A percentile compares a stretch with the other conserved stretches of the same genome.
These are phyloP conservation scores for Rhinella marina DNA, from an alignment of 2,797 vertebrate species.

Conservation along the genomic window DNA sequence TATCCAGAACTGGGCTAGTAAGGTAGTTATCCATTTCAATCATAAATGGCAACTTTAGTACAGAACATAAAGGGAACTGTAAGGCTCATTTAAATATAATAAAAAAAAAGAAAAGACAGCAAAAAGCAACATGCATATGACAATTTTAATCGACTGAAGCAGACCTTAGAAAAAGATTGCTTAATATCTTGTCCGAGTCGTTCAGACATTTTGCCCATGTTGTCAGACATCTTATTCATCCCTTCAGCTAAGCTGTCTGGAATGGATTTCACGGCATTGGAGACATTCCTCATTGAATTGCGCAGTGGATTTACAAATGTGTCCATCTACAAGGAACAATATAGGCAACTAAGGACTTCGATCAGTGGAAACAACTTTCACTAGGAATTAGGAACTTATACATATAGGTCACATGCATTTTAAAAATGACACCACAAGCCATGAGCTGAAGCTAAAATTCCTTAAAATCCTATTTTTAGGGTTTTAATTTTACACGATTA, in stretches of 20 bases:
- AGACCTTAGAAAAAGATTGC: slow-evolving; percentile 96
- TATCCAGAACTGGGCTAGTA: too few relatives aligned
- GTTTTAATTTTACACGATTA: too few relatives aligned
- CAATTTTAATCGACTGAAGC: neutral
- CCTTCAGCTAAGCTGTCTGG: slow-evolving; percentile 98
- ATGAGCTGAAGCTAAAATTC: neutral
- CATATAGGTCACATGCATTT: neutral
- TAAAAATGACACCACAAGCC: neutral
- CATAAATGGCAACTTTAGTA: too few relatives aligned
- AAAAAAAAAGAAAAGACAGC: too few relatives aligned
- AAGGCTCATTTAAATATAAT: too few relatives aligned
- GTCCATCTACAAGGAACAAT: slow-evolving; percentile 85
- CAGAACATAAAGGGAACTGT: too few relatives aligned
- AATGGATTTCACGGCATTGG: slow-evolving; percentile 94
- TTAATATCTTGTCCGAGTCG: slow-evolving; percentile 95
- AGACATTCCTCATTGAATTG: slow-evolving; percentile 98
- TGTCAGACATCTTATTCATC: slow-evolving; percentile 98
- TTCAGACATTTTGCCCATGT: slow-evolving; percentile 98
- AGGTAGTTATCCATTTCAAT: too few relatives aligned
- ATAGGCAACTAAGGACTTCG: neutral
- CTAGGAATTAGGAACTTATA: neutral
- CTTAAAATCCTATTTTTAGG: neutral
- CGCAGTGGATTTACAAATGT: slow-evolving; percentile 97
- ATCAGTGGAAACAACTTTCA: neutral
- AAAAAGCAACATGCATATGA: too few relatives aligned